Evolutionary conservation across 2,888 invertebrate species (phyloP), one percentile per base, ranked within the genome.

Genomic region (Callimorpha dominula): DNA sequence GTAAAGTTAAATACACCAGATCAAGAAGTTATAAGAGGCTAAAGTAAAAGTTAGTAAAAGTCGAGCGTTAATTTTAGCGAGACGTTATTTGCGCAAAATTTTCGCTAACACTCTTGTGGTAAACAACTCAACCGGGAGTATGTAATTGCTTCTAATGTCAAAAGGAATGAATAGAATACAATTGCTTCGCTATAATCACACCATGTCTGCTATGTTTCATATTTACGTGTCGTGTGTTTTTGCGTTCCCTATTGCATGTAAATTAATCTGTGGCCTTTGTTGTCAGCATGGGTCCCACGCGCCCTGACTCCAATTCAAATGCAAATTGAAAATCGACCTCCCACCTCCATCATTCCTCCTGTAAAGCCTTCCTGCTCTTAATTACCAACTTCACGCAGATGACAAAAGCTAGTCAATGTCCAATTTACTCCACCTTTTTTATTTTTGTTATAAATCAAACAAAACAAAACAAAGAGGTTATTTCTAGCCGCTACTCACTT

Each of bases 301-400:
- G 79, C 79, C 79, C 82, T 77, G 79, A 71, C 80, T 78, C 79
- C 85, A 82, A 90, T 91, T 91, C 88, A 90, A 88, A 91, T 90
- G 90, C 86, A 90, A 90, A 91, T 91, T 87, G 85, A 89, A 89
- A 87, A 87, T 88, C 87, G 86, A 84, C 87, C 87, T 82, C 82
- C 86, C 79, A 82, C 83, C 87, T 80, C 85, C 84, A 80, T 83
- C 81, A 80, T 79, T 78, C 79, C 79, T 81, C 76, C 78, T 81
- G 75, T 78, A 74, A 72, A 80, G 76, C 77, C 78, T 74, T 76
- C 76, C 76, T 72, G 77, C 81, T 85, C 88, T 86, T 89, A 90
- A 89, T 90, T 87, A 88, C 82, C 78, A 82, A 85, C 84, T 85
- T 86, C 73, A 81, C 78, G 79, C 43, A 75, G 83, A 76, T 79